phyloP scores from a whole-genome alignment of 2,113 vertebrate species.

The Rhynchomys soricoides region DNA sequence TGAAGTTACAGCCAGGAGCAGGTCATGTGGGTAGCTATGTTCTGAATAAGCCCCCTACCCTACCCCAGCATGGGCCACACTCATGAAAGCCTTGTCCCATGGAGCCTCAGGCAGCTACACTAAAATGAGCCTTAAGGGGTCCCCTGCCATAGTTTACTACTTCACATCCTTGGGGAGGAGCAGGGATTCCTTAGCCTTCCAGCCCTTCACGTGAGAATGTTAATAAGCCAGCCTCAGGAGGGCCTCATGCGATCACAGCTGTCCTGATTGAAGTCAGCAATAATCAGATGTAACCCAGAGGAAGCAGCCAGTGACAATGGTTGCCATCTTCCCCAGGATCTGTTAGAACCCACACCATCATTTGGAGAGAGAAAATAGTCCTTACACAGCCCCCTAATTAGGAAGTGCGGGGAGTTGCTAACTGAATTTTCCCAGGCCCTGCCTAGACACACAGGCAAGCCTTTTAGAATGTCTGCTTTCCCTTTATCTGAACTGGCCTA shows the following conservation, averaged over 20 bases:
- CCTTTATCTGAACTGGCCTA: background rate
- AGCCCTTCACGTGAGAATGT: background rate
- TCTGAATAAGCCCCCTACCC: background rate
- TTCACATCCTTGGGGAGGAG: background rate
- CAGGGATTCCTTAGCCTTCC: background rate
- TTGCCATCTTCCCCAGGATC: background rate
- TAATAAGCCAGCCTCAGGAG: background rate
- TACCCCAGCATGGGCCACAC: background rate
- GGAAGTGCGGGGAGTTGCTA: background rate
- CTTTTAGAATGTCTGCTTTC: background rate
- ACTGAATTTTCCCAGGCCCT: background rate
- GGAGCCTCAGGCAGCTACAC: background rate
- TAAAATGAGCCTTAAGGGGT: background rate
- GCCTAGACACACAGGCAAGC: slow-evolving; percentile 23
- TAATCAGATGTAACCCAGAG: background rate
- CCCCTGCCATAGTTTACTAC: no score
- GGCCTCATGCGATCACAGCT: background rate
- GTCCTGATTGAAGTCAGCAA: no score
- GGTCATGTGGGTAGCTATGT: background rate
- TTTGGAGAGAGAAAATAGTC: background rate
- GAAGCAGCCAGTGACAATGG: background rate
- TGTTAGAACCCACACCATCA: background rate
- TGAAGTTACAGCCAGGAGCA: background rate
- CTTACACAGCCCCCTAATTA: background rate
- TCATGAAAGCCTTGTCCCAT: background rate